Evolutionary conservation across 1,140 invertebrate species (phyloP), one percentile per base, ranked within the genome.

Genomic region (Cyphomyrmex costatus): DNA sequence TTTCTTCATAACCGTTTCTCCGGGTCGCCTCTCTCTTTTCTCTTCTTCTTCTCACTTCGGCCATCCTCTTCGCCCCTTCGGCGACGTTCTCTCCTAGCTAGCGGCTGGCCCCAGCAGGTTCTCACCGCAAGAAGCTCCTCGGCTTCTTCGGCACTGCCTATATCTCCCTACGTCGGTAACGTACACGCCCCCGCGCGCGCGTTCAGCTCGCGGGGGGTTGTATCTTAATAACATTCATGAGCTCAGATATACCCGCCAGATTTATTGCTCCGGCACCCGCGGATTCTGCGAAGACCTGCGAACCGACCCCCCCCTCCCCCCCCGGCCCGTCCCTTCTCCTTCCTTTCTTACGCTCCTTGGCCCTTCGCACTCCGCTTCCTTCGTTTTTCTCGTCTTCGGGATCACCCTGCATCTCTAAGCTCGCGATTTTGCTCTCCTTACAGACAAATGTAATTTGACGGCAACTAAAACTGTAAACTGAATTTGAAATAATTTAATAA

Each of bases 191-290:
- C 87, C 61, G 68, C 63, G 79, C 84, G 58, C 89, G 87, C 91
- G 88, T 70, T 90, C 91, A 92, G 88, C 93, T 92, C 92, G 93
- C 89, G 93, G 92, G 93, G 93, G 93, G 93, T 95, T 95, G 95
- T 95, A 95, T 95, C 95, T 95, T 95, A 95, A 95, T 95, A 95
- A 95, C 95, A 95, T 95, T 95, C 95, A 95, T 95, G 95, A 95
- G 95, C 94, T 95, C 93, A 95, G 95, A 95, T 94, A 95, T 95
- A 95, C 94, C 92, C 93, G 92, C 91, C 90, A 95, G 93, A 95
- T 95, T 95, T 95, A 95, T 95, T 95, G 92, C 94, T 90, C 86
- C 89, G 87, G 93, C 93, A 94, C 92, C 92, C 91, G 91, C 89
- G 92, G 92, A 95, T 94, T 90, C 93, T 87, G 87, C 93, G 85